phyloP scores from a whole-genome alignment of 2,797 vertebrate species.

The Brachyrhaphis roseni region DNA sequence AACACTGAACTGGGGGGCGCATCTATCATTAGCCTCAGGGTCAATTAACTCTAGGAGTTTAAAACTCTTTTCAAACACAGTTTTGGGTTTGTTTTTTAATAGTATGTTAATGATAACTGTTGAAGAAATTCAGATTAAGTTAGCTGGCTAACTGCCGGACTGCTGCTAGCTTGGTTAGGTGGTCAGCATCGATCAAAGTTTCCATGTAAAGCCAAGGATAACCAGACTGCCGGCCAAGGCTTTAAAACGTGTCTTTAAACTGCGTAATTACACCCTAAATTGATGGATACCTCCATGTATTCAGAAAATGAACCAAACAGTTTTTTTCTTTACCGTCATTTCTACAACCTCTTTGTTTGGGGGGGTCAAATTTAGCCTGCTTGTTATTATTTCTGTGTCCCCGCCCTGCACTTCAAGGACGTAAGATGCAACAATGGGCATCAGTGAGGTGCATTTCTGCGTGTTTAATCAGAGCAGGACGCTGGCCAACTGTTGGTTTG shows the following conservation, averaged over 20 bases:
- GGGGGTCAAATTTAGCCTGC: constrained; percentile 59
- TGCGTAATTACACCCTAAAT: too few relatives aligned
- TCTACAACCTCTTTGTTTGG: constrained; percentile 60
- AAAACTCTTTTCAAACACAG: not conserved
- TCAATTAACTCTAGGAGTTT: not conserved
- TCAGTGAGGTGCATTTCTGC: constrained; percentile 33
- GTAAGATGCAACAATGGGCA: constrained; percentile 75
- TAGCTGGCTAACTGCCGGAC: constrained; percentile 35
- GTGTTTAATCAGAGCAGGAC: constrained; percentile 62
- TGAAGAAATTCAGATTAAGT: constrained; percentile 1
- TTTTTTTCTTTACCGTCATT: constrained; percentile 43
- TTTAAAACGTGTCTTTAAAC: not conserved
- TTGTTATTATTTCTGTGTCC: constrained; percentile 64
- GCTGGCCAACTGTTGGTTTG: constrained; percentile 67
- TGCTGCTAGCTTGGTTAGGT: constrained; percentile 33
- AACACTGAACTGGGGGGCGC: not conserved
- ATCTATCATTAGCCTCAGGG: not conserved
- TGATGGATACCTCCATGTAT: not conserved
- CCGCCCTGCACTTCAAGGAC: constrained; percentile 73
- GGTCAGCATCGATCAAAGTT: constrained; percentile 36
- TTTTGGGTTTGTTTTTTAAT: accelerated
- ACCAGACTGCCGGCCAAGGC: not conserved
- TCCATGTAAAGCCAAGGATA: not conserved
- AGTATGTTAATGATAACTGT: not conserved
- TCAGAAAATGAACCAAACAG: not conserved